Evolutionary conservation across 2,113 vertebrate genomes (phyloP).

Genomic region (Narcine bancroftii): DNA sequence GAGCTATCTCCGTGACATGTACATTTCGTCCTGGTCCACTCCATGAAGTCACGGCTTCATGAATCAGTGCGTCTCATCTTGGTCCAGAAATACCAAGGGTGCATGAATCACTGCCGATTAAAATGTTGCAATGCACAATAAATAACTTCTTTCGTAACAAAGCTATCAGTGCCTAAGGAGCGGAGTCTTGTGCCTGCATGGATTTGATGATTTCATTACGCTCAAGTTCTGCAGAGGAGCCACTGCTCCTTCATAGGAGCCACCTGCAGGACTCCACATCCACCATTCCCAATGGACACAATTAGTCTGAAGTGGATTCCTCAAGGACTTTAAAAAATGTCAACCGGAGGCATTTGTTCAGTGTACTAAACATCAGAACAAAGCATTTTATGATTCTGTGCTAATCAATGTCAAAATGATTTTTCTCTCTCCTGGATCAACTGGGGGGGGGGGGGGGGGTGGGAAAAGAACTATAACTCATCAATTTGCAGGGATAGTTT

Average conservation of each 20-base stretch:
- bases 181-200: not conserved
- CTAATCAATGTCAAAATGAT: not conserved
- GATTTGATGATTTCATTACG: not conserved
- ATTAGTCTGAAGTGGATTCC: not conserved
- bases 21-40: not conserved
- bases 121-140: conserved; percentile 1
- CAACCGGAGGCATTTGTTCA: too few species aligned
- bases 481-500: too few species aligned
- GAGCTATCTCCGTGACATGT: not conserved
- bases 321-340: conserved; percentile 5
- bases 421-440: not conserved
- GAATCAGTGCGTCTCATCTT: not conserved
- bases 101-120: not conserved
- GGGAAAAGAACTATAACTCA: too few species aligned
- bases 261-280: not conserved
- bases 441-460: too few species aligned
- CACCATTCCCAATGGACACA: not conserved
- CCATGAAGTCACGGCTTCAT: not conserved
- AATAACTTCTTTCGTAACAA: not conserved
- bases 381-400: not conserved
- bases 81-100: not conserved
- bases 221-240: not conserved
- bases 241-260: not conserved
- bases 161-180: not conserved
- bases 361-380: not conserved